These are phyloP conservation scores for Lasioglossum calceatum DNA, from an alignment of 2,888 invertebrate genomes.

Conservation along the genomic window DNA sequence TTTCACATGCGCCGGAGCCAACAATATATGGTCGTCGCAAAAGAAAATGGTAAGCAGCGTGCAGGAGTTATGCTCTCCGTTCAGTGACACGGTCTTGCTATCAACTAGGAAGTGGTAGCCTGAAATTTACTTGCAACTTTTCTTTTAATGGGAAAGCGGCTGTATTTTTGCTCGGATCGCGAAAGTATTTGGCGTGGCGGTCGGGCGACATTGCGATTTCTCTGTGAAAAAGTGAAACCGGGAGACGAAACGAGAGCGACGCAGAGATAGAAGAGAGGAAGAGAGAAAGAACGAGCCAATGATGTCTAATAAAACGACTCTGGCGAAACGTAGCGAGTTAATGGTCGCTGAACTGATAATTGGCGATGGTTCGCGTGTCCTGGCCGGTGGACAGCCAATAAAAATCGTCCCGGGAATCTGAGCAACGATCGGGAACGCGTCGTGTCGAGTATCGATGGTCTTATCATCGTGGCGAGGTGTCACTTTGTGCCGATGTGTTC, in stretches of 20 bases:
- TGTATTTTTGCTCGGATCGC: slow-evolving; percentile 16
- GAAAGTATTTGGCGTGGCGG: slow-evolving; percentile 13
- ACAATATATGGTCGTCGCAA: background rate
- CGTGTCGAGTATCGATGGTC: slow-evolving; percentile 50
- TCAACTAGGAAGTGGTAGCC: slow-evolving; percentile 6
- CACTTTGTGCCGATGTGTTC: slow-evolving; percentile 61
- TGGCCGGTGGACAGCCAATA: slow-evolving; percentile 22
- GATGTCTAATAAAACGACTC: slow-evolving; percentile 31
- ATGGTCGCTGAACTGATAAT: slow-evolving; percentile 49
- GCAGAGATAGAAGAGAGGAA: background rate
- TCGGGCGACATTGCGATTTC: slow-evolving; percentile 26
- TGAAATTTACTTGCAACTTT: slow-evolving; percentile 29
- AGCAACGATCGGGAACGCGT: slow-evolving; percentile 12
- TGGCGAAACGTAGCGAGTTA: slow-evolving; percentile 10
- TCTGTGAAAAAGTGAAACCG: slow-evolving; percentile 50
- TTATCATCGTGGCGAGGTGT: slow-evolving; percentile 65
- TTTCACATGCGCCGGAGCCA: background rate
- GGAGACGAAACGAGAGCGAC: background rate
- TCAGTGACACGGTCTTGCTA: background rate
- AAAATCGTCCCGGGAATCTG: slow-evolving; percentile 24
- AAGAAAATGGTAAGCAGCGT: background rate
- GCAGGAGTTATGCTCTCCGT: background rate
- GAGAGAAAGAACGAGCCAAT: slow-evolving; percentile 18
- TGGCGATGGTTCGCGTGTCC: slow-evolving; percentile 31
- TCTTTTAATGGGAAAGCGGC: slow-evolving; percentile 32